These are phyloP conservation scores for Syrmaticus mikado DNA, from an alignment of 2,113 vertebrate genomes.

Conservation along the genomic window DNA sequence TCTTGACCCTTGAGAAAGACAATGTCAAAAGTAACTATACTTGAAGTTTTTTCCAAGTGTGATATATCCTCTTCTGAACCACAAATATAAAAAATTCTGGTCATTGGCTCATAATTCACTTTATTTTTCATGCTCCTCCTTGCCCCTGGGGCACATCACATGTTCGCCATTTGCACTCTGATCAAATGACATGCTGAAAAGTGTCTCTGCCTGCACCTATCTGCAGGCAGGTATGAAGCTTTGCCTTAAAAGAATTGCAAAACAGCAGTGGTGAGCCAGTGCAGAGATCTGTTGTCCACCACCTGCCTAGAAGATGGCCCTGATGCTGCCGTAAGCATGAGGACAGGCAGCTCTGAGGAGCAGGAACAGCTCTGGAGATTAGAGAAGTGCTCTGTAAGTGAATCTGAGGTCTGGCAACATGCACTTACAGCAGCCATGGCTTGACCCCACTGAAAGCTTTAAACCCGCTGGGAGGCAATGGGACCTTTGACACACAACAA, in stretches of 20 bases:
- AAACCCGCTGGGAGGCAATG: not conserved
- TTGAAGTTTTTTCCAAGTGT: not conserved
- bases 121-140: not conserved
- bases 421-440: fast-evolving
- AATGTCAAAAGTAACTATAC: not conserved
- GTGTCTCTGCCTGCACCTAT: not conserved
- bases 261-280: not conserved
- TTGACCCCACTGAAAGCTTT: not conserved
- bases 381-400: not conserved
- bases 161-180: not conserved
- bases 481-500: not conserved
- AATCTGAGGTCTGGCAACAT: not conserved
- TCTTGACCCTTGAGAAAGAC: not conserved
- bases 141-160: not conserved
- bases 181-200: not conserved
- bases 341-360: not conserved
- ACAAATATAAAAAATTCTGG: not conserved
- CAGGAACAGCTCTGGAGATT: not conserved
- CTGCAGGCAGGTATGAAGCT: not conserved
- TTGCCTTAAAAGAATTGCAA: not conserved
- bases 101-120: not conserved
- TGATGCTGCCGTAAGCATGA: not conserved
- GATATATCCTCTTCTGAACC: not conserved
- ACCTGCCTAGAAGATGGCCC: not conserved
- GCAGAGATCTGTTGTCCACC: not conserved